phyloP scores from a whole-genome alignment of 2,797 vertebrate genomes.

The Danio tinwini region DNA sequence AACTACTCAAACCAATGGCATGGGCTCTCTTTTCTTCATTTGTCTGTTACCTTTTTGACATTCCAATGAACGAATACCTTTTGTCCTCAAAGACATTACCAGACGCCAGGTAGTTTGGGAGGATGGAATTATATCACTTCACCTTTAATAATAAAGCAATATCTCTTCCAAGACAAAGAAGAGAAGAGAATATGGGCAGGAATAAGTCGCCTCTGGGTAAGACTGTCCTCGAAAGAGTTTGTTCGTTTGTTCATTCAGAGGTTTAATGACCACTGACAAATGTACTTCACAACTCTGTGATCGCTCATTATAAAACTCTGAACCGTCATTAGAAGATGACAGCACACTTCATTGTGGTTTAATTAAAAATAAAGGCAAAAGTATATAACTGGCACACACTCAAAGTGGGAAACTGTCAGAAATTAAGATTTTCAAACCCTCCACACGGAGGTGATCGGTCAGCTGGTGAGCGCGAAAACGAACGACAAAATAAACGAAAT shows the following conservation, averaged over 20 bases:
- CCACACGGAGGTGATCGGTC: too few species aligned
- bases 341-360: background rate
- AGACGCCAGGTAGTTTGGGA: conserved; percentile 2
- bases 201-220: conserved; percentile 52
- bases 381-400: background rate
- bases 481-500: too few species aligned
- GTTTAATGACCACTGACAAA: conserved; percentile 20
- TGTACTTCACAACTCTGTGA: conserved; percentile 24
- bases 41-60: background rate
- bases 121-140: conserved; percentile 56
- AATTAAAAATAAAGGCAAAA: background rate
- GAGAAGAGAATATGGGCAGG: background rate
- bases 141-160: conserved; percentile 72
- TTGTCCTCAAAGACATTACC: conserved; percentile 26
- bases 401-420: background rate
- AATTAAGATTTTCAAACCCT: too few species aligned
- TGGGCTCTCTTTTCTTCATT: background rate
- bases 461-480: too few species aligned
- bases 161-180: conserved; percentile 55
- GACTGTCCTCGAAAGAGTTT: conserved; percentile 27
- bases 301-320: background rate
- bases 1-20: background rate
- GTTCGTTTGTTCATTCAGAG: background rate
- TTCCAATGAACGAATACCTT: background rate
- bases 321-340: background rate